A percentile compares a stretch with the other conserved stretches of the same genome.
Conservation (phyloP, 2,888 invertebrate genomes). For the Campoplex nolae region DNA sequence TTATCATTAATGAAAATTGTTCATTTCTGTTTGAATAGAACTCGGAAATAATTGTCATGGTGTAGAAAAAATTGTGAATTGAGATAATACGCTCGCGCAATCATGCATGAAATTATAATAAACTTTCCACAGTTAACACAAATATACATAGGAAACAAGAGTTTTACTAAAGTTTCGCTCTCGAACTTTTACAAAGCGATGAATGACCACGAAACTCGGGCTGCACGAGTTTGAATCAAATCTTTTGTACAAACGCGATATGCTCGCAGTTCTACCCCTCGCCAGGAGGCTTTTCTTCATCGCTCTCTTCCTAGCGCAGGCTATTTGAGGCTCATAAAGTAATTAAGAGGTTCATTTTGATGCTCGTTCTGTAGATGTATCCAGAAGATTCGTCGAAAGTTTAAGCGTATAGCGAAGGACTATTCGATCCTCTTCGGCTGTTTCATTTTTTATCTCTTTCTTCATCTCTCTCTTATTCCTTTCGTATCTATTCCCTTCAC, state of each 20-base stretch:
- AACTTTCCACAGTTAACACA: background rate
- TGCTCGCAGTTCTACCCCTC: conserved; percentile 37
- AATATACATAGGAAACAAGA: background rate
- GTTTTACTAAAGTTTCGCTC: background rate
- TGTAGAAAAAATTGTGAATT: background rate
- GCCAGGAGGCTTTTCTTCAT: conserved; percentile 3
- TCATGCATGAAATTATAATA: background rate
- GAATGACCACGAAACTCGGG: conserved; percentile 26
- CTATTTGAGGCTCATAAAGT: conserved; percentile 82
- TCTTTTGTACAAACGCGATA: conserved; percentile 78
- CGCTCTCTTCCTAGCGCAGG: conserved; percentile 22
- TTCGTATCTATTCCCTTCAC: background rate
- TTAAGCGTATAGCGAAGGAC: conserved; percentile 6
- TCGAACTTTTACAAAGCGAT: background rate
- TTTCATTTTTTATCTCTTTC: background rate
- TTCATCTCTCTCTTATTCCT: background rate
- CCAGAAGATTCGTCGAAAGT: conserved; percentile 47
- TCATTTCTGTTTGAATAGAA: background rate
- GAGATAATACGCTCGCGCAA: background rate
- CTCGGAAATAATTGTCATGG: background rate
- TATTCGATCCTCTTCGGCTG: conserved; percentile 2
- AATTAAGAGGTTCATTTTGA: conserved; percentile 76
- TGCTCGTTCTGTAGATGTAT: conserved; percentile 52
- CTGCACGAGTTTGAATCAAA: conserved; percentile 73
- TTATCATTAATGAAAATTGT: background rate